Percentiles rank a stretch among this genome's conserved stretches.
Conservation (phyloP, 1,140 invertebrate genomes). For the Hyposmocoma kahamanoa region DNA sequence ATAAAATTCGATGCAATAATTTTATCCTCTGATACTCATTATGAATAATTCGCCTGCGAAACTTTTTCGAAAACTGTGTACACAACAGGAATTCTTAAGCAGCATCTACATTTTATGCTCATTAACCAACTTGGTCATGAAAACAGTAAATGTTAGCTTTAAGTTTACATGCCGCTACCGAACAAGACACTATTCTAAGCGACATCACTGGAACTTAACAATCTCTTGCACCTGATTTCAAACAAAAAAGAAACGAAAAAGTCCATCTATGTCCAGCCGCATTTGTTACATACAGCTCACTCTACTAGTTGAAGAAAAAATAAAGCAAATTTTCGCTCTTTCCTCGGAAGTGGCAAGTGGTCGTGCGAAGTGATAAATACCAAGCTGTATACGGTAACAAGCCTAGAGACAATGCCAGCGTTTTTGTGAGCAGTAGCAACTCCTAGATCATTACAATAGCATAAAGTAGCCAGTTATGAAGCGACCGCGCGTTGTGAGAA, state of each 20-base stretch:
- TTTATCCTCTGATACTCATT: constrained; percentile 36
- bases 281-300: too few relatives aligned
- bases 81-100: constrained; percentile 51
- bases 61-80: constrained; percentile 50
- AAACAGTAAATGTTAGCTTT: constrained; percentile 11
- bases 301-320: constrained; percentile 13
- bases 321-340: constrained; percentile 21
- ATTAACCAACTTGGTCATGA: constrained; percentile 23
- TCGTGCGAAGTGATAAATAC: constrained; percentile 55
- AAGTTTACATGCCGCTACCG: too few relatives aligned
- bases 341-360: constrained; percentile 33
- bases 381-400: constrained; percentile 46
- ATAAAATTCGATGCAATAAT: constrained; percentile 34
- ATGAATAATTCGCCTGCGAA: constrained; percentile 50
- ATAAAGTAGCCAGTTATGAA: constrained; percentile 67
- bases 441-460: constrained; percentile 66
- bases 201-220: too few relatives aligned
- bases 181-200: too few relatives aligned
- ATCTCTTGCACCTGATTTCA: too few relatives aligned
- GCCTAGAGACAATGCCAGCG: constrained; percentile 51
- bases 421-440: constrained; percentile 54
- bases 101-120: constrained; percentile 33
- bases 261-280: too few relatives aligned
- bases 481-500: constrained; percentile 40
- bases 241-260: too few relatives aligned